Percentiles rank a stretch among this genome's conserved stretches.
Conservation (phyloP, 2,113 vertebrate genomes). For the Symphodus melops region DNA sequence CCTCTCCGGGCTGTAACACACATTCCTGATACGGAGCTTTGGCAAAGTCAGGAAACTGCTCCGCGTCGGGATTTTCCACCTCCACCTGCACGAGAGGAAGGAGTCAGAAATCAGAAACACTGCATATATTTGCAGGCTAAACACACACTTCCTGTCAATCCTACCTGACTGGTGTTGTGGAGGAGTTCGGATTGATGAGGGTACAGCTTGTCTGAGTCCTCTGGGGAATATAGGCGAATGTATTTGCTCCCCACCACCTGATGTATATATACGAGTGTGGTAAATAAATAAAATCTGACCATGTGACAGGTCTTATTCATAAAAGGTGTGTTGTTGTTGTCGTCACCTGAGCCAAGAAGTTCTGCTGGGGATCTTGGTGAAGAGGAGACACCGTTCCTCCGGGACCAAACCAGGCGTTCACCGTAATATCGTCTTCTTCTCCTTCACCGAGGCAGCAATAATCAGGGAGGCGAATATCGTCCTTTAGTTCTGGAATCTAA, state of each 20-base stretch:
- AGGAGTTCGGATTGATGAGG: constrained; percentile 91
- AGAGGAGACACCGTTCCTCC: constrained; percentile 92
- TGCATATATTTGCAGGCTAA: constrained; percentile 35
- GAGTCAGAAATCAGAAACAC: constrained; percentile 34
- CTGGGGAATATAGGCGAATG: constrained; percentile 89
- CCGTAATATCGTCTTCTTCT: constrained; percentile 93
- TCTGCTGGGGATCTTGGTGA: constrained; percentile 97
- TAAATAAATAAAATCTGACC: constrained; percentile 38
- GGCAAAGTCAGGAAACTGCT: constrained; percentile 89
- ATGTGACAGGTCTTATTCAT: constrained; percentile 9
- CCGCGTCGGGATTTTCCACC: constrained; percentile 88
- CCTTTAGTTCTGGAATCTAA: constrained; percentile 93
- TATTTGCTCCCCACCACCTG: constrained; percentile 96
- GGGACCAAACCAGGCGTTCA: constrained; percentile 97
- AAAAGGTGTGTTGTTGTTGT: background rate
- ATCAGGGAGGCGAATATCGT: constrained; percentile 93
- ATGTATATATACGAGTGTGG: constrained; percentile 9
- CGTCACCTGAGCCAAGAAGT: constrained; percentile 92
- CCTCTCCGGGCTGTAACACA: constrained; percentile 89
- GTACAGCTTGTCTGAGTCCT: constrained; percentile 89
- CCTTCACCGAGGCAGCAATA: constrained; percentile 94
- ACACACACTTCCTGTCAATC: constrained; percentile 50
- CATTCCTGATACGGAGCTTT: constrained; percentile 88
- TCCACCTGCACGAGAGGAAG: constrained; percentile 85
- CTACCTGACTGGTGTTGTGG: constrained; percentile 97